These are phyloP conservation scores for Streptopelia turtur DNA, from an alignment of 2,797 vertebrate genomes.

Conservation along the genomic window DNA sequence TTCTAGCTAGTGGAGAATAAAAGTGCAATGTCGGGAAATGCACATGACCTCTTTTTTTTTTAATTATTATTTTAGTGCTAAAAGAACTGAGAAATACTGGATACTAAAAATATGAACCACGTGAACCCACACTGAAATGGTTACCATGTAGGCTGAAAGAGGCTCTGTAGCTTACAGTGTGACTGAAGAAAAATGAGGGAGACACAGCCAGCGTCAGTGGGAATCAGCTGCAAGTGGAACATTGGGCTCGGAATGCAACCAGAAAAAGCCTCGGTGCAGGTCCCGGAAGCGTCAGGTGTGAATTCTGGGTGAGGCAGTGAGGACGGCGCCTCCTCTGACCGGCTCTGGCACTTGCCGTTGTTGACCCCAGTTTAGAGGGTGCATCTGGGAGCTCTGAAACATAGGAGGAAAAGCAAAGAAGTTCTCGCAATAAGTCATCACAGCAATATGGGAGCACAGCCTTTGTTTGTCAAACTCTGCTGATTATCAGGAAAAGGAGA, in stretches of 20 bases:
- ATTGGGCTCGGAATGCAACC: background rate
- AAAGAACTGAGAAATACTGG: background rate
- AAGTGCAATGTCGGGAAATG: background rate
- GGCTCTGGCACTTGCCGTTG: background rate
- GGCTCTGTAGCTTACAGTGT: background rate
- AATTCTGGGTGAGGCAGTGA: background rate
- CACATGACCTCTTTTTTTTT: background rate
- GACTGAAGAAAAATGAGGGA: background rate
- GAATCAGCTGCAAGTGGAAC: background rate
- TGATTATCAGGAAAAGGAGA: constrained; percentile 51
- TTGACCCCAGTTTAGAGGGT: background rate
- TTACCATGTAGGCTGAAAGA: background rate
- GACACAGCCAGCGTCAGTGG: background rate
- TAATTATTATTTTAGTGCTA: background rate
- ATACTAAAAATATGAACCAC: background rate
- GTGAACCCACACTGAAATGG: background rate
- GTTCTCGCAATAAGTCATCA: background rate
- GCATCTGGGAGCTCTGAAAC: background rate
- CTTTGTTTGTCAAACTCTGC: constrained; percentile 39
- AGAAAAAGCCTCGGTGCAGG: background rate
- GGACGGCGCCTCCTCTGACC: background rate
- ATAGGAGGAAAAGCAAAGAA: background rate
- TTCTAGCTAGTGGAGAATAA: background rate
- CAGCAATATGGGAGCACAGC: background rate
- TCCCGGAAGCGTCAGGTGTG: background rate